phyloP scores from a whole-genome alignment of 2,113 vertebrate genomes.

The Mobula birostris region DNA sequence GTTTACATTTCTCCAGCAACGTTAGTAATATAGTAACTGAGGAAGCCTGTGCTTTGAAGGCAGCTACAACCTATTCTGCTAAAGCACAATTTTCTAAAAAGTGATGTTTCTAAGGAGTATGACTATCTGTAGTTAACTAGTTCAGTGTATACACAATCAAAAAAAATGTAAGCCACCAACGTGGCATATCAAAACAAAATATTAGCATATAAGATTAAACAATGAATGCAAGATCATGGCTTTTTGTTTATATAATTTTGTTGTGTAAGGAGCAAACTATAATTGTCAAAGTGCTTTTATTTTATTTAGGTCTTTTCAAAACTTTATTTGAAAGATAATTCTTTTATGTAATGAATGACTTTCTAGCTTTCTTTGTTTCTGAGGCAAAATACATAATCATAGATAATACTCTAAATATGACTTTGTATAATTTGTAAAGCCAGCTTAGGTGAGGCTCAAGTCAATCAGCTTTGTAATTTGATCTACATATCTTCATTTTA shows the following conservation, averaged over 20 bases:
- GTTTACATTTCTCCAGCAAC: too few species aligned
- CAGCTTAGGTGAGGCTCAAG: background rate
- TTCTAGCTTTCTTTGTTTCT: background rate
- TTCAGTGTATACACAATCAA: background rate
- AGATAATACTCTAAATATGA: background rate
- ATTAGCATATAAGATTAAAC: background rate
- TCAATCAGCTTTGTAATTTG: conserved; percentile 7
- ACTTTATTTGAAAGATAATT: background rate
- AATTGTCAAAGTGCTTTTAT: background rate
- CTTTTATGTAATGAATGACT: background rate
- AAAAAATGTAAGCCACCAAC: background rate
- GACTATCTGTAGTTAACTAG: background rate
- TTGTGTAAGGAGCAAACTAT: background rate
- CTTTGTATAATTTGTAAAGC: background rate
- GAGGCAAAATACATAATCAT: background rate
- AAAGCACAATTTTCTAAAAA: too few species aligned
- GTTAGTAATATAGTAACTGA: too few species aligned
- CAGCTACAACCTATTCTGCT: too few species aligned
- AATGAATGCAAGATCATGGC: background rate
- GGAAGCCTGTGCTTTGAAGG: too few species aligned
- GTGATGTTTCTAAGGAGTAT: too few species aligned
- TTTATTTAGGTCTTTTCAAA: background rate
- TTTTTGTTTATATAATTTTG: background rate
- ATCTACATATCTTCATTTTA: background rate
- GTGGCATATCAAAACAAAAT: background rate